Percentiles rank a stretch among this genome's conserved stretches.
These are phyloP conservation scores for Physella acuta DNA, from an alignment of 1,140 invertebrate genomes.

Conservation along the genomic window DNA sequence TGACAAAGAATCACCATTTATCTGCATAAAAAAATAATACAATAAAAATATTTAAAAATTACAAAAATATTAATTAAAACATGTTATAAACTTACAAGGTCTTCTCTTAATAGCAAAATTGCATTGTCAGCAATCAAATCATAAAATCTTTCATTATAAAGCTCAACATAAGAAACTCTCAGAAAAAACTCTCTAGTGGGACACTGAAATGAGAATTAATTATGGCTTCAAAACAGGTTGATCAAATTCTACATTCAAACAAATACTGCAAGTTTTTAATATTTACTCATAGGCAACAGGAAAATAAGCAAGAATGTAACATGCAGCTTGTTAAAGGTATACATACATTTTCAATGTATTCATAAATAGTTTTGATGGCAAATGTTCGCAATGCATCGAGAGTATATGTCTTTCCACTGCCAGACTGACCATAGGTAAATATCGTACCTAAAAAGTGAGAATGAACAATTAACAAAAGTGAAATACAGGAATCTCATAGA, in stretches of 20 bases:
- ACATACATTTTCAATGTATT: constrained; percentile 24
- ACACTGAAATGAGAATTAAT: too few species aligned
- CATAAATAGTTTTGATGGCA: constrained; percentile 15
- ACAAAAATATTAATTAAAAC: too few species aligned
- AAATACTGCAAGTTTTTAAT: neutral
- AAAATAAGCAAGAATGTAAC: neutral
- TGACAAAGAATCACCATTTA: neutral
- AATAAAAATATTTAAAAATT: neutral
- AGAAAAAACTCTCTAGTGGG: constrained; percentile 16
- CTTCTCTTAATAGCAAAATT: constrained; percentile 1
- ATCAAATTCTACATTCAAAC: too few species aligned
- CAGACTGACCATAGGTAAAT: constrained; percentile 23
- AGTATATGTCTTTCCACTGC: constrained; percentile 18
- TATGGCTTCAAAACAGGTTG: too few species aligned
- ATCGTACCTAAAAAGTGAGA: constrained; percentile 1
- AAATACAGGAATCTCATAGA: neutral
- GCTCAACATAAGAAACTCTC: constrained; percentile 17
- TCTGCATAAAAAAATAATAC: neutral
- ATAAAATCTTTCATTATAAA: constrained; percentile 17
- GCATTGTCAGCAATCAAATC: neutral
- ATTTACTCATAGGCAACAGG: neutral
- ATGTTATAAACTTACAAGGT: constrained; percentile 3
- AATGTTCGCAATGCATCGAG: neutral
- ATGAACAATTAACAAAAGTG: neutral
- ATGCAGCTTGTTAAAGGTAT: neutral